Percentiles rank a stretch among this genome's conserved stretches.
These are phyloP conservation scores for Hypotaenidia okinawae DNA, from an alignment of 2,797 vertebrate genomes.

Conservation along the genomic window DNA sequence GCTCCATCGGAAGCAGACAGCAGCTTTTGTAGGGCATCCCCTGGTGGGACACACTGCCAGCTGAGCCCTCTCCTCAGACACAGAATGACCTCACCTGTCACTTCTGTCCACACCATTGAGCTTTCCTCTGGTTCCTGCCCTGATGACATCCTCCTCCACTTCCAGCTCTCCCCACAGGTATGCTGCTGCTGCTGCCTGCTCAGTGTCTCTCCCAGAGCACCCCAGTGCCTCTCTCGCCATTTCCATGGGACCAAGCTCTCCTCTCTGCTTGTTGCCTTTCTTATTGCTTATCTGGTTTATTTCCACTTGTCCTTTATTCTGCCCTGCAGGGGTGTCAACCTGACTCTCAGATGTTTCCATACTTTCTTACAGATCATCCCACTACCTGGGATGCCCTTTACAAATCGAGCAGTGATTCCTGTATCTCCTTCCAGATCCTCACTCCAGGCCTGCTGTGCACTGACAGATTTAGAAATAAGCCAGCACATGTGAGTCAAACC, in stretches of 20 bases:
- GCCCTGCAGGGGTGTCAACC: neutral
- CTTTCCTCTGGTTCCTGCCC: neutral
- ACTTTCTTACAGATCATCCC: neutral
- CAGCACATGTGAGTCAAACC: neutral
- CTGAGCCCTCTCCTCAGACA: neutral
- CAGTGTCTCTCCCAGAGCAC: neutral
- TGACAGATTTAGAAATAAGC: neutral
- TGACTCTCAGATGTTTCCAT: neutral
- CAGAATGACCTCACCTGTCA: neutral
- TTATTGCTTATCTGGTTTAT: neutral
- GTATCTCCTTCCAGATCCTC: neutral
- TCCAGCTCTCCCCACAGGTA: neutral
- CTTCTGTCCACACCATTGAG: neutral
- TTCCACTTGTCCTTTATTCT: neutral
- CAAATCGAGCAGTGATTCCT: neutral
- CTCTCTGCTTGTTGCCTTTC: neutral
- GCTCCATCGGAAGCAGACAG: neutral
- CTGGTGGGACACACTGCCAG: neutral
- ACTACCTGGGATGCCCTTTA: neutral
- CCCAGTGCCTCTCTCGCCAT: neutral
- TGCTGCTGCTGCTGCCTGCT: neutral
- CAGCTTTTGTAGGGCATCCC: neutral
- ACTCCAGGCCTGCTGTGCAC: neutral
- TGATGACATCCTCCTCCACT: neutral
- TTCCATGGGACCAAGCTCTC: neutral